Conservation (phyloP, 2,797 vertebrate species). For the Buphagus erythrorhynchus region DNA sequence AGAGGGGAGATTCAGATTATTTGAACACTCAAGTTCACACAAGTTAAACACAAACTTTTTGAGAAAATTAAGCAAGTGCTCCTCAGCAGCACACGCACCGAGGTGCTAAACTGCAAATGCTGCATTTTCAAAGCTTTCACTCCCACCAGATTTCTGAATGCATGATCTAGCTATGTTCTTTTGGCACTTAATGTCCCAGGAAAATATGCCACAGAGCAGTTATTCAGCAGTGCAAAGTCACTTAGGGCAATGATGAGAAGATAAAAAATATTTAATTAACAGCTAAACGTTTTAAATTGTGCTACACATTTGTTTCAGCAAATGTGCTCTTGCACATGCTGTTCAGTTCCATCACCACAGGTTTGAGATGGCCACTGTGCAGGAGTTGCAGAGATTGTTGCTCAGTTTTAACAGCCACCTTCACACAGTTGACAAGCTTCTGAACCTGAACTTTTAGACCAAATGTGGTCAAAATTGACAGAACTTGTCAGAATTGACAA, state of each 20-base stretch:
- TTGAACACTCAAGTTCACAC: background rate
- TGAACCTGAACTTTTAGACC: background rate
- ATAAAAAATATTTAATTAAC: background rate
- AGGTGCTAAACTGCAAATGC: background rate
- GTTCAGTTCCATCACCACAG: background rate
- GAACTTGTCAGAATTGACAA: background rate
- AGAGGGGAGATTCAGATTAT: background rate
- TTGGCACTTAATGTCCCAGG: background rate
- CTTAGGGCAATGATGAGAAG: background rate
- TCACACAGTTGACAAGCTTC: background rate
- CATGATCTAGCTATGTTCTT: accelerated
- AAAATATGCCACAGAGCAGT: background rate
- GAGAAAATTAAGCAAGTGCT: background rate
- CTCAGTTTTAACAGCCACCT: background rate
- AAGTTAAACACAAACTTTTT: background rate
- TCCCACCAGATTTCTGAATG: background rate
- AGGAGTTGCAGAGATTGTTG: background rate
- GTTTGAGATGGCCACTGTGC: background rate
- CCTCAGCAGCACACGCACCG: background rate
- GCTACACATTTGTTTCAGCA: background rate
- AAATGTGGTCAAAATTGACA: background rate
- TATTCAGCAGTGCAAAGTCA: background rate
- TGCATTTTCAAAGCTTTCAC: background rate
- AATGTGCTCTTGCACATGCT: background rate
- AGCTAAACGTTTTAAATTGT: background rate